These are phyloP conservation scores for Cyclina sinensis DNA, from an alignment of 1,140 invertebrate genomes.

Conservation along the genomic window DNA sequence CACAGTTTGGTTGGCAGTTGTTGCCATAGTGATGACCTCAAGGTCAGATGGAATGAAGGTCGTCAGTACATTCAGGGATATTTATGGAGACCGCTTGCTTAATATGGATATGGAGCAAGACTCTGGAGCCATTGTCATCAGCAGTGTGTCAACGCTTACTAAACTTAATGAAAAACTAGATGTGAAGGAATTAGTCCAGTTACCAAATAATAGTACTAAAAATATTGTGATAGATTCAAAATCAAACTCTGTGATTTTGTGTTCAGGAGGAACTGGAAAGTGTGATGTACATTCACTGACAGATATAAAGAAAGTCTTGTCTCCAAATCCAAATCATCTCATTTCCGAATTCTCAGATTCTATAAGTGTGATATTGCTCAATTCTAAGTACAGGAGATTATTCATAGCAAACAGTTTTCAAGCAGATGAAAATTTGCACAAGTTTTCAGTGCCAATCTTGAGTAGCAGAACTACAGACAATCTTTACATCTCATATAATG, in stretches of 20 bases:
- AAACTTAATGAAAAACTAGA: constrained; percentile 34
- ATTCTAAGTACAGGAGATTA: not conserved
- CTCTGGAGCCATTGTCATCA: constrained; percentile 34
- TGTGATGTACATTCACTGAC: constrained; percentile 24
- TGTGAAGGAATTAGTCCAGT: not conserved
- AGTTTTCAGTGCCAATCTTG: constrained; percentile 1
- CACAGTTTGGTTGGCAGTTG: constrained; percentile 29
- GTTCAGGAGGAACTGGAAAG: constrained; percentile 18
- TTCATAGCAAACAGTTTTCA: constrained; percentile 43
- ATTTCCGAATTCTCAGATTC: constrained; percentile 4
- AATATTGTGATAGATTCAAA: constrained; percentile 55
- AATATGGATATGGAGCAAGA: constrained; percentile 13
- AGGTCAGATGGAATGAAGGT: constrained; percentile 56
- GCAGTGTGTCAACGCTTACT: constrained; percentile 8
- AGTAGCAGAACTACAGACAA: constrained; percentile 88
- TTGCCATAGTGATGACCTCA: constrained; percentile 44
- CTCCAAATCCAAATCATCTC: constrained; percentile 29
- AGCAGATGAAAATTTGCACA: not conserved
- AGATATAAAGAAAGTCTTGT: constrained; percentile 23
- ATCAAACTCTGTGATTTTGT: constrained; percentile 52
- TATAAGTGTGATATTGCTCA: not conserved
- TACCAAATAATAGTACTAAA: not conserved
- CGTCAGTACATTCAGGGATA: constrained; percentile 44
- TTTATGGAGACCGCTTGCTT: constrained; percentile 2
- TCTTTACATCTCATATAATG: constrained; percentile 96